These are phyloP conservation scores for Conistra vaccinii DNA, from an alignment of 2,888 invertebrate genomes.

Conservation along the genomic window DNA sequence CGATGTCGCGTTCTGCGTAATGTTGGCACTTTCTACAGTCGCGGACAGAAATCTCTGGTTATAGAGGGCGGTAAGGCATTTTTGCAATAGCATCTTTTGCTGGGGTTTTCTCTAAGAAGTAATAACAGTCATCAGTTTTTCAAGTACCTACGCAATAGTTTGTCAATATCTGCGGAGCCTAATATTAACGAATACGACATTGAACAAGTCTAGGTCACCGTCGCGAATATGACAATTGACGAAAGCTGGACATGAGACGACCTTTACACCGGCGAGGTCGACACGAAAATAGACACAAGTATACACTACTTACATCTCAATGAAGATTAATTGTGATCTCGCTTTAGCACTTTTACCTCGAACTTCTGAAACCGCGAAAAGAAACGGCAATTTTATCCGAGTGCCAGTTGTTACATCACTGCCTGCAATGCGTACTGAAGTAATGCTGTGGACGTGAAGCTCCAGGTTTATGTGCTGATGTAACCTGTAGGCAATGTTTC, in stretches of 20 bases:
- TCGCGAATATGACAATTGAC: slow-evolving; percentile 72
- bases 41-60: slow-evolving; percentile 16
- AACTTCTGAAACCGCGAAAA: slow-evolving; percentile 39
- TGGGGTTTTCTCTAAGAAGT: slow-evolving; percentile 2
- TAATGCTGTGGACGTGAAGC: slow-evolving; percentile 34
- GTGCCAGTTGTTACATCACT: slow-evolving; percentile 59
- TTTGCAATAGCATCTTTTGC: slow-evolving; percentile 7
- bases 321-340: slow-evolving; percentile 60
- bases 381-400: slow-evolving; percentile 38
- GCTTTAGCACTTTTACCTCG: slow-evolving; percentile 43
- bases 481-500: slow-evolving; percentile 39
- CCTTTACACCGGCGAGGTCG: slow-evolving; percentile 72
- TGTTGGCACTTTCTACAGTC: slow-evolving; percentile 45
- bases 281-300: slow-evolving; percentile 69
- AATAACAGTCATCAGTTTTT: slow-evolving; percentile 5
- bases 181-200: slow-evolving; percentile 67
- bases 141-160: slow-evolving; percentile 12
- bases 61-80: slow-evolving; percentile 24
- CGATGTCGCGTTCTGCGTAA: slow-evolving; percentile 20
- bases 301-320: slow-evolving; percentile 60
- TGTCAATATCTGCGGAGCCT: slow-evolving; percentile 32
- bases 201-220: slow-evolving; percentile 63
- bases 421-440: slow-evolving; percentile 60
- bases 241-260: slow-evolving; percentile 69
- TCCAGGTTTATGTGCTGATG: slow-evolving; percentile 41